Percentiles rank a stretch among this genome's conserved stretches.
These are phyloP conservation scores for Himalopsyche kuldschensis DNA, from an alignment of 2,888 invertebrate species.

Conservation along the genomic window DNA sequence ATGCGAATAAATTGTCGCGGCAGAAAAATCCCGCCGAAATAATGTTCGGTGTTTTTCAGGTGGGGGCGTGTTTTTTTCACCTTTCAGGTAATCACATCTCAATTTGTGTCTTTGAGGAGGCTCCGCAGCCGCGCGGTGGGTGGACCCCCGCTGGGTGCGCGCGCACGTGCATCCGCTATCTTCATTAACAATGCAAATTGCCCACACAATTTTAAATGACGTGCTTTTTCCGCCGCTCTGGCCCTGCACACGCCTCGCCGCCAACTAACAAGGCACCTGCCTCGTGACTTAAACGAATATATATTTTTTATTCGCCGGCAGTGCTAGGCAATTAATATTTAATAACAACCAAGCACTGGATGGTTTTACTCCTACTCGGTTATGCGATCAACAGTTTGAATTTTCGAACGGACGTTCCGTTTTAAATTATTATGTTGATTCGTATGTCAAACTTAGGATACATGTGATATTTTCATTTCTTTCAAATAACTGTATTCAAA, in stretches of 20 bases:
- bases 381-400: not conserved
- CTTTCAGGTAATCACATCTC: slow-evolving; percentile 14
- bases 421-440: too few relatives aligned
- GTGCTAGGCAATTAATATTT: not conserved
- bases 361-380: not conserved
- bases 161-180: not conserved
- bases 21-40: not conserved
- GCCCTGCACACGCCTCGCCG: not conserved
- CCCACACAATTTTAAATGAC: slow-evolving; percentile 16
- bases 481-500: too few relatives aligned
- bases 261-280: slow-evolving; percentile 1
- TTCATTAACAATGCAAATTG: slow-evolving; percentile 22
- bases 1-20: not conserved
- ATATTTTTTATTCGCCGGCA: not conserved
- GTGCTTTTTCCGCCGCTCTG: not conserved
- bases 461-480: too few relatives aligned
- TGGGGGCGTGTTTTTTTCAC: not conserved
- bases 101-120: slow-evolving; percentile 5
- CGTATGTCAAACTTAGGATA: too few relatives aligned
- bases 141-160: not conserved
- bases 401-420: too few relatives aligned
- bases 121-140: not conserved
- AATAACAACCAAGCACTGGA: not conserved
- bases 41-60: not conserved
- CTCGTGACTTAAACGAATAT: not conserved